Evolutionary conservation across 2,888 invertebrate species (phyloP), one percentile per base, ranked within the genome.

Genomic region (Tryphoninae sp.): DNA sequence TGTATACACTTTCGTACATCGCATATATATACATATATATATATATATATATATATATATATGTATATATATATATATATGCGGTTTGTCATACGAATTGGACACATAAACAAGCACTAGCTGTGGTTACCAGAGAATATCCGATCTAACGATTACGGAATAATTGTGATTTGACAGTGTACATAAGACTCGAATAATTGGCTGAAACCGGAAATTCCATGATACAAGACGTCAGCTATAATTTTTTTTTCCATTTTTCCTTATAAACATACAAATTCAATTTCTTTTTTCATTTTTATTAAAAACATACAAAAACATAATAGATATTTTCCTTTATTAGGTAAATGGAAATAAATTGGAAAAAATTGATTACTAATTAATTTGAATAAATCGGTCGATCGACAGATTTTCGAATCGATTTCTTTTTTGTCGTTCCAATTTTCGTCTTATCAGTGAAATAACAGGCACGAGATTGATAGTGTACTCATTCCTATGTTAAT

Each of bases 91-190:
- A 45, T 45, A 45, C 13, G 9, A 13, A 2, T 2, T 45, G 13
- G 9, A 13, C 45, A 13, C 13, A 3, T 45, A 45, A 9, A 45
- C 13, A 13, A 45, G 45, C 45, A 11, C 45, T 13, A 45, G 9
- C 13, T 45, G 45, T 13, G 11, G 45, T 19, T 61, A n/a, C 23
- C 8, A 8, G 42, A 65, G 13, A 65, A 65, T 51, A n/a, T 75
- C 19, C 19, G 49, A 65, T 33, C 58, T 55, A 16, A 6, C 26
- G 42, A 59, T 58, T 67, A 65, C 49, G 74, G 6, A 55, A 55
- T 55, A 73, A 64, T 58, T 9, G 19, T 19, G 45, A 75, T 65
- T 65, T 33, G n/a, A 65, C 11, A 26, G 16, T 49, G 42, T 16
- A 58, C 45, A 49, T 58, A 40, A 13, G 7, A 11, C 13, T 65